Percentiles rank a stretch among this genome's conserved stretches.
phyloP scores from a whole-genome alignment of 2,888 invertebrate genomes.

The Nephrotoma guestfalica region DNA sequence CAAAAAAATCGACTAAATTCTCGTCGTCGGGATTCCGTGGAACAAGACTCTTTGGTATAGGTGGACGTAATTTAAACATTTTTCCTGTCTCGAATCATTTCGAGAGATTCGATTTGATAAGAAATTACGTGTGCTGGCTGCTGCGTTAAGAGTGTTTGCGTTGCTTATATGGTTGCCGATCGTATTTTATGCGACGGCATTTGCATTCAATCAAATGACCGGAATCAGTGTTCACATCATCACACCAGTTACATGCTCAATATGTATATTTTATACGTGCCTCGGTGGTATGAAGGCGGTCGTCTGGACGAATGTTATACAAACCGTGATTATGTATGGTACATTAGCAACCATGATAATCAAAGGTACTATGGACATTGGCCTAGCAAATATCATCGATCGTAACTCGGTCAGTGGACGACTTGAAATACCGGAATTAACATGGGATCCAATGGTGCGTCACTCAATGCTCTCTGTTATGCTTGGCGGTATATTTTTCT shows the following conservation, averaged over 20 bases:
- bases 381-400: constrained; percentile 45
- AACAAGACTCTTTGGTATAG: not conserved
- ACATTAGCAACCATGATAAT: constrained; percentile 56
- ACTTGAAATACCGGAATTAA: constrained; percentile 55
- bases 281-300: not conserved
- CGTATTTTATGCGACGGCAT: constrained; percentile 54
- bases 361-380: constrained; percentile 59
- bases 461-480: constrained; percentile 63
- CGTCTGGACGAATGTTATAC: not conserved
- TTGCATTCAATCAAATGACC: constrained; percentile 15
- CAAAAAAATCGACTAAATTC: not conserved
- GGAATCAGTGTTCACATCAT: constrained; percentile 68
- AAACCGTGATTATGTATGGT: constrained; percentile 49
- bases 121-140: too few relatives aligned
- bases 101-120: too few relatives aligned
- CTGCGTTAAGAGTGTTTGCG: too few relatives aligned
- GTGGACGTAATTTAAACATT: not conserved
- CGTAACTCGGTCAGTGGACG: constrained; percentile 53
- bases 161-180: constrained; percentile 21
- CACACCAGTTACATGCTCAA: constrained; percentile 63
- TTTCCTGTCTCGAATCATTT: not conserved
- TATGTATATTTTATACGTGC: constrained; percentile 72
- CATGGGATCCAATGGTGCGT: constrained; percentile 59
- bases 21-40: not conserved
- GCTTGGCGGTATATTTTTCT: constrained; percentile 61